Evolutionary conservation across 2,113 vertebrate genomes (phyloP), one percentile per base, ranked within the genome.

Genomic region (Takifugu bimaculatus): DNA sequence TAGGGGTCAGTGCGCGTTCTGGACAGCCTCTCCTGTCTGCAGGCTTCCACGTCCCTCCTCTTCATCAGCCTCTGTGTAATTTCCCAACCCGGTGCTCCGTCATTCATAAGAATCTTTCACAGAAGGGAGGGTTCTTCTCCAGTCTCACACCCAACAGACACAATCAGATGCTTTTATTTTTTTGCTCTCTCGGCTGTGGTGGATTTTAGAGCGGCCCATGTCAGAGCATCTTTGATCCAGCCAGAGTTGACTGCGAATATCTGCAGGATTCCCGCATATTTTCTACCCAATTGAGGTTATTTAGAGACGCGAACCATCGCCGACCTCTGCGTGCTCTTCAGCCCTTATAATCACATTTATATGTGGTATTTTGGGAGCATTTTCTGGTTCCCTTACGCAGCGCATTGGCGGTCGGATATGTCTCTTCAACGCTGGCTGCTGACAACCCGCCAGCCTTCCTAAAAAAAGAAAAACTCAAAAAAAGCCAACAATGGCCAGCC

Each of bases 401-500:
- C 50, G 26, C 20, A 39, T 26, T 61, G 35, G 50, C 27, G 48
- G n/a, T 67, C 26, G 26, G 78, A 49, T 11, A 78, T 77, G 74
- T 14, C 39, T 52, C 57, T 47, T 7, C 56, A 20, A 20, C 47
- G 58, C 51, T 50, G 63, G 74, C 48, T 48, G 51, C 55, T 59
- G 47, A 68, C n/a, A 26, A n/a, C 50, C 47, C 39, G 14, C 49
- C 63, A 63, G 50, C 35, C 47, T 13, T 63, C 66, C 28, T 68
- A 44, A 72, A 57, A 59, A 28, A 48, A 25, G 20, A 5, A 1
- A 26, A 9, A 26, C 10, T 7, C 12, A 12, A 2, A 28, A 13
- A 68, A n/a, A 55, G 44, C 57, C 15, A 44, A 55, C 51, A 55
- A 63, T 69, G 14, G 82, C 60, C 28, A 92, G 86, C 85, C 93